These are phyloP conservation scores for Poeciliopsis turrubarensis DNA, from an alignment of 2,113 vertebrate species.

Conservation along the genomic window DNA sequence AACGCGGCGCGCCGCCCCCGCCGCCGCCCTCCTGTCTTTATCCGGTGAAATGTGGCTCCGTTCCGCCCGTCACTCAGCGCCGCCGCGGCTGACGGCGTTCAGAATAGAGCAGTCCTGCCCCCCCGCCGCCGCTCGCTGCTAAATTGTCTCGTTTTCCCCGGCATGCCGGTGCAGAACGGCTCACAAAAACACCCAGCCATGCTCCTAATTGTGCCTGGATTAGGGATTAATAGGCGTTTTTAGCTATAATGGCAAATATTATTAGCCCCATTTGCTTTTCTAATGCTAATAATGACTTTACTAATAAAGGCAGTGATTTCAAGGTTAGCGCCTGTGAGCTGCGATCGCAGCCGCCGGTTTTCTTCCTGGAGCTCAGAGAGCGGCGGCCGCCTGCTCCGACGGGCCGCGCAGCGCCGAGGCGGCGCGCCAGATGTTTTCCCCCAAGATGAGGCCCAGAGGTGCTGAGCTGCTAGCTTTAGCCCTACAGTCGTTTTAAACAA, in stretches of 20 bases:
- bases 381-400: conserved; percentile 60
- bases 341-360: not conserved
- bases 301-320: conserved; percentile 78
- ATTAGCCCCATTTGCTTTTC: conserved; percentile 79
- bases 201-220: conserved; percentile 81
- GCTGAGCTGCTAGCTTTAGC: conserved; percentile 17
- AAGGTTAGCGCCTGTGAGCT: conserved; percentile 67
- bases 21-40: conserved; percentile 72
- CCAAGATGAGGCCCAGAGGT: conserved; percentile 36
- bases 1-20: conserved; percentile 64
- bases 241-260: conserved; percentile 82
- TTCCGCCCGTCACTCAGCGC: conserved; percentile 78
- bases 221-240: conserved; percentile 82
- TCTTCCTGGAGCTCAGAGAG: conserved; percentile 62
- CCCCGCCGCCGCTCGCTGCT: conserved; percentile 55
- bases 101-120: conserved; percentile 73
- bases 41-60: conserved; percentile 79
- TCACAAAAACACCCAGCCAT: conserved; percentile 67
- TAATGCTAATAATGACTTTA: conserved; percentile 81
- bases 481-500: not conserved
- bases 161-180: conserved; percentile 66
- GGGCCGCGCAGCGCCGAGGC: conserved; percentile 52
- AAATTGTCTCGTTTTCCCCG: conserved; percentile 61
- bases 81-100: conserved; percentile 67
- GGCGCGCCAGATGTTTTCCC: conserved; percentile 69